Evolutionary conservation across 92 coral and sea anemone species (phyloP).

Genomic region (Palythoa grandis): DNA sequence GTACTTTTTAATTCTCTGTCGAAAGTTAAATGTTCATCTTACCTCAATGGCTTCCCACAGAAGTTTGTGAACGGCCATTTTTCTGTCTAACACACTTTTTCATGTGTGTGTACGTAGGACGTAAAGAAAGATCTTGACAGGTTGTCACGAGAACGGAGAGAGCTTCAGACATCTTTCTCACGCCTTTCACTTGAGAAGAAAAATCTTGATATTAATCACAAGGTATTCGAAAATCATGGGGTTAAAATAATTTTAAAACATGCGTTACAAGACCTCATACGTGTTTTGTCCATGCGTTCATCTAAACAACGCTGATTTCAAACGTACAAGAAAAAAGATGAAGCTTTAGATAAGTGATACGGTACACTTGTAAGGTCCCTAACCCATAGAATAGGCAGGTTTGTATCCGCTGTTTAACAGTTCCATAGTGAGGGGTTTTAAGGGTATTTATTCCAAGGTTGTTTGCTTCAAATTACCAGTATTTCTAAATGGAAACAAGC

Average conservation of each 20-base stretch:
- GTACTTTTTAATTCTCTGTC: background rate
- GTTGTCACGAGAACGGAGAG: slow-evolving; percentile 54
- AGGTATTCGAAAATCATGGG: slow-evolving; percentile 51
- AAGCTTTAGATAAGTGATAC: background rate
- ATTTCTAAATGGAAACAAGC: too few species aligned
- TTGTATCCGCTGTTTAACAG: background rate
- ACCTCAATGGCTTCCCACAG: background rate
- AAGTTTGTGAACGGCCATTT: background rate
- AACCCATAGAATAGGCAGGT: background rate
- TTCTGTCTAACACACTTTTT: slow-evolving; percentile 38
- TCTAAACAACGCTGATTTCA: background rate
- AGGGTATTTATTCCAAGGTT: background rate
- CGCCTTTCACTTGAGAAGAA: slow-evolving; percentile 59
- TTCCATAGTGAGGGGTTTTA: background rate
- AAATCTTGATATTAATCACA: slow-evolving; percentile 57
- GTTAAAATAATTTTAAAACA: background rate
- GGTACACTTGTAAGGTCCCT: background rate
- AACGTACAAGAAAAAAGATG: background rate
- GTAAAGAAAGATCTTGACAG: slow-evolving; percentile 51
- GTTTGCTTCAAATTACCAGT: too few species aligned
- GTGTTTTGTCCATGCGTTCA: slow-evolving; percentile 31
- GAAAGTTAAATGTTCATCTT: background rate
- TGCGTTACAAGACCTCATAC: slow-evolving; percentile 5
- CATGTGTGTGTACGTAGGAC: slow-evolving; percentile 51
- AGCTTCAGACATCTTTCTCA: slow-evolving; percentile 54